Percentiles rank a stretch among this genome's conserved stretches.
Evolutionary conservation across 1,140 invertebrate genomes (phyloP).

Genomic region (Drosophila elegans): DNA sequence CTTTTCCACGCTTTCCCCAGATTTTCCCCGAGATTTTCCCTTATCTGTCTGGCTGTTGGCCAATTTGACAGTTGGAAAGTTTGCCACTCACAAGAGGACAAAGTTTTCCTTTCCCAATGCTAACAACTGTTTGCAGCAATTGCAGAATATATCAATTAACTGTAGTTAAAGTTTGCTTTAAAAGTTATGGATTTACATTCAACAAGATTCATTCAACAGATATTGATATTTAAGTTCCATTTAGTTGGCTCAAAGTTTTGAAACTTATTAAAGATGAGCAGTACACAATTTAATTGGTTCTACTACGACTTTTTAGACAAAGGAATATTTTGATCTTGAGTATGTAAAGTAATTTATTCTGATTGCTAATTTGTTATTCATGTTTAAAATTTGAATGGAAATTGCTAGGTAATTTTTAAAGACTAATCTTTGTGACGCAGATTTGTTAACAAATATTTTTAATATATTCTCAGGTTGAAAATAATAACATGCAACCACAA

Average conservation of each 20-base stretch:
- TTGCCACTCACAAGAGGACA: constrained; percentile 36
- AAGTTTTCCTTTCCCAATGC: constrained; percentile 35
- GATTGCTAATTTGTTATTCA: not conserved
- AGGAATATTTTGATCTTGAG: not conserved
- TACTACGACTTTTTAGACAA: not conserved
- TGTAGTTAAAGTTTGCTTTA: constrained; percentile 42
- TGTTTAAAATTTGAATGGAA: not conserved
- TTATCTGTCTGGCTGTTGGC: constrained; percentile 41
- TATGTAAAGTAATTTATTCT: not conserved
- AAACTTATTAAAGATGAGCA: not conserved
- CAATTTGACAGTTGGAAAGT: constrained; percentile 51
- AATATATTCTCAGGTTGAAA: too few species aligned
- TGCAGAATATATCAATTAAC: constrained; percentile 45
- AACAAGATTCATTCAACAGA: constrained; percentile 9
- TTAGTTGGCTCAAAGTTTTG: not conserved
- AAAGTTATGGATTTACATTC: constrained; percentile 26
- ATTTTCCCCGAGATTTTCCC: constrained; percentile 1
- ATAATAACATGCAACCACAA: too few species aligned
- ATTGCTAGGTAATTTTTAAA: not conserved
- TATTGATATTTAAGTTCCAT: constrained; percentile 7
- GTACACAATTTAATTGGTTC: not conserved
- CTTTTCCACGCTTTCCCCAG: not conserved
- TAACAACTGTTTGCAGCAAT: constrained; percentile 11
- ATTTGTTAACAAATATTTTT: not conserved
- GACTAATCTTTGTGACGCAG: not conserved